Percentiles rank a stretch among this genome's conserved stretches.
phyloP scores from a whole-genome alignment of 2,888 invertebrate species.

The Yponomeuta evonymella region DNA sequence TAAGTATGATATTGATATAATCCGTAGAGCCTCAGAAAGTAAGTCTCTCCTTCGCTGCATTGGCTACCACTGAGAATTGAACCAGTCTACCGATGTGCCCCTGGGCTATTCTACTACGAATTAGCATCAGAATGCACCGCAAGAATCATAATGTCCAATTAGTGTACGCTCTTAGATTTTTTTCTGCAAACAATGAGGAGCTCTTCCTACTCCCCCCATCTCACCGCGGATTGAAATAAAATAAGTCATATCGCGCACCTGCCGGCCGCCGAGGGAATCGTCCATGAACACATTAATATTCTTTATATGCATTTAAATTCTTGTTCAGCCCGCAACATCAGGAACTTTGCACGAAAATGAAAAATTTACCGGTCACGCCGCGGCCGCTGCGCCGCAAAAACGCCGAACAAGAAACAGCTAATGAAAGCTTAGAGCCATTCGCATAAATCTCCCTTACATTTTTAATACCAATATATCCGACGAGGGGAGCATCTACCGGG shows the following conservation, averaged over 20 bases:
- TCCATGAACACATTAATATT: constrained; percentile 61
- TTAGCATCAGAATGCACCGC: neutral
- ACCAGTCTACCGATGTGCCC: no score
- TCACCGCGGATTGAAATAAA: constrained; percentile 58
- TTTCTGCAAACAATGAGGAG: constrained; percentile 8
- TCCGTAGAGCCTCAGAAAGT: no score
- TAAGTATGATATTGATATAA: no score
- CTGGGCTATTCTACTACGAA: neutral
- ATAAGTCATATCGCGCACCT: constrained; percentile 71
- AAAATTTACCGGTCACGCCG: constrained; percentile 75
- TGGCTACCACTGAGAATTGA: no score
- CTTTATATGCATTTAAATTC: constrained; percentile 74
- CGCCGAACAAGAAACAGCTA: constrained; percentile 72
- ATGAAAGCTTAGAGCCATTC: constrained; percentile 77
- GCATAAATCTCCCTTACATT: constrained; percentile 77
- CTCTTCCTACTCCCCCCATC: constrained; percentile 13
- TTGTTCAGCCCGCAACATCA: constrained; percentile 57
- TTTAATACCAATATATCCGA: constrained; percentile 76
- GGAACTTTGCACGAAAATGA: constrained; percentile 71
- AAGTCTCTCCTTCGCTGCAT: no score
- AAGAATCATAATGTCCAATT: constrained; percentile 8
- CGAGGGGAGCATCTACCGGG: constrained; percentile 62
- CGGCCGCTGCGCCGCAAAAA: constrained; percentile 70
- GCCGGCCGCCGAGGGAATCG: constrained; percentile 39
- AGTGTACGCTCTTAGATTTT: constrained; percentile 3